Evolutionary conservation across 2,888 invertebrate species (phyloP).

Genomic region (Coronaproctus castanopsis): DNA sequence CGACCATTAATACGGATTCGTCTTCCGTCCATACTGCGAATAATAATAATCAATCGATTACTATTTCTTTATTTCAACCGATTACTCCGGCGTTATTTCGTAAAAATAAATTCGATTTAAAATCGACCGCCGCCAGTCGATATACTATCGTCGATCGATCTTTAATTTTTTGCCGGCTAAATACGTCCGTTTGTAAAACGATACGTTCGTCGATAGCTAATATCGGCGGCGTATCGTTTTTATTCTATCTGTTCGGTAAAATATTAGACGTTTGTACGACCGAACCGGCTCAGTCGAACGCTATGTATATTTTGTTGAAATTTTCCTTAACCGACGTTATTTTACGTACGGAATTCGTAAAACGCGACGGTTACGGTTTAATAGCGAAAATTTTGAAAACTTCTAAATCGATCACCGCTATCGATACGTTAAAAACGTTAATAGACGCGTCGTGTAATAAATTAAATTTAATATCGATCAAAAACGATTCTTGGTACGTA

Average conservation of each 20-base stretch:
- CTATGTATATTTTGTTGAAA: constrained; percentile 13
- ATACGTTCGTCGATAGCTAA: constrained; percentile 4
- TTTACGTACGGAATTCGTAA: constrained; percentile 14
- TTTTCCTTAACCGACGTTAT: constrained; percentile 12
- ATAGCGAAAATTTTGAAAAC: constrained; percentile 14
- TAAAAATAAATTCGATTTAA: constrained; percentile 12
- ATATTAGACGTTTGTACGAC: constrained; percentile 1
- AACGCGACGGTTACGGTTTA: constrained; percentile 15
- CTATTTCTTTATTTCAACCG: constrained; percentile 22
- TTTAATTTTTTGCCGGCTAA: constrained; percentile 5
- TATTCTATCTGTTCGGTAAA: constrained; percentile 9
- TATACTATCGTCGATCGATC: constrained; percentile 11
- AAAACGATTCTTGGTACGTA: not conserved
- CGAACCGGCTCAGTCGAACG: constrained; percentile 11
- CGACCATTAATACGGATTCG: constrained; percentile 19
- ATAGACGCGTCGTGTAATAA: constrained; percentile 8
- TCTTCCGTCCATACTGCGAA: constrained; percentile 31
- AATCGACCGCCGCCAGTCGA: constrained; percentile 10
- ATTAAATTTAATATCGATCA: constrained; percentile 1
- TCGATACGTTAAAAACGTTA: constrained; percentile 10
- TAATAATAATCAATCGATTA: constrained; percentile 31
- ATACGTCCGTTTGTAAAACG: constrained; percentile 1
- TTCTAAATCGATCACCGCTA: constrained; percentile 8
- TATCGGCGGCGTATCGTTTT: constrained; percentile 9
- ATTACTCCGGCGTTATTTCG: constrained; percentile 13